phyloP scores from a whole-genome alignment of 2,888 invertebrate genomes.

The Papilio protenor region DNA sequence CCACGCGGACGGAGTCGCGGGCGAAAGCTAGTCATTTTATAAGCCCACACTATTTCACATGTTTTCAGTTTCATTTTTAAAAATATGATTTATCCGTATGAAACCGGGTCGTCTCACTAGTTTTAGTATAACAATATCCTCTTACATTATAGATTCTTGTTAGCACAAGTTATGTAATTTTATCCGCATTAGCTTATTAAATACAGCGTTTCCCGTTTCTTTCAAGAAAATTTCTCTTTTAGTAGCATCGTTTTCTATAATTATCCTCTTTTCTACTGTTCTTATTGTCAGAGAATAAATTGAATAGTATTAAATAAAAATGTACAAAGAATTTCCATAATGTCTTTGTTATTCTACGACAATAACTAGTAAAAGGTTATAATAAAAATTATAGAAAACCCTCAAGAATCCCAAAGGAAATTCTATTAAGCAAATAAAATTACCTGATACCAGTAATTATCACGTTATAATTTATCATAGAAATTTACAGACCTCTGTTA shows the following conservation, averaged over 20 bases:
- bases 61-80: neutral
- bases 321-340: neutral
- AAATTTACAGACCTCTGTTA: neutral
- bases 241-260: neutral
- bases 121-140: neutral
- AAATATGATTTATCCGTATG: neutral
- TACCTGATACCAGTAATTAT: neutral
- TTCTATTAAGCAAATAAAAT: neutral
- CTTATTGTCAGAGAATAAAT: neutral
- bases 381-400: no score
- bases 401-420: neutral
- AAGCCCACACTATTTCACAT: no score
- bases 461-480: neutral
- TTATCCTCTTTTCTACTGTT: neutral
- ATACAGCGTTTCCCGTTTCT: neutral
- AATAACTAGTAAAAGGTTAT: neutral
- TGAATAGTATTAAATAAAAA: neutral
- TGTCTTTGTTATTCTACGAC: neutral
- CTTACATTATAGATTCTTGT: neutral
- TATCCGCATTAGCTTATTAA: constrained; percentile 1
- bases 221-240: neutral
- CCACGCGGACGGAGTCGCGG: no score
- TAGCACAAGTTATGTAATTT: neutral
- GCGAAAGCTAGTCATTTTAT: no score
- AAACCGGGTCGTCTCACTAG: neutral